Conservation (phyloP, 2,888 invertebrate genomes). For the Danaus chrysippus region DNA sequence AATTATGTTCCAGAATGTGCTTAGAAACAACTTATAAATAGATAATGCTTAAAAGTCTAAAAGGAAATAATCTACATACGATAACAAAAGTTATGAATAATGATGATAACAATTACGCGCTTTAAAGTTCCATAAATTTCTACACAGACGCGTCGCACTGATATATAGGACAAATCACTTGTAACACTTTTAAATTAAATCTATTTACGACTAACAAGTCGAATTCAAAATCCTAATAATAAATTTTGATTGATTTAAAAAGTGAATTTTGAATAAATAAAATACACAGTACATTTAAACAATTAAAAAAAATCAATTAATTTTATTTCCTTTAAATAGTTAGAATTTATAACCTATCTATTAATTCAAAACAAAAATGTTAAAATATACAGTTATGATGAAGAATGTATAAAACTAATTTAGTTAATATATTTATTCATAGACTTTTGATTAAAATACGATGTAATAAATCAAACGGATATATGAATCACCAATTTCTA, state of each 20-base stretch:
- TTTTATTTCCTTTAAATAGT: neutral
- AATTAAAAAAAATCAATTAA: neutral
- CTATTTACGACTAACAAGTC: no score
- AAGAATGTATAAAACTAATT: slow-evolving; percentile 11
- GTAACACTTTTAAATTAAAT: no score
- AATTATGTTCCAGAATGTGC: no score
- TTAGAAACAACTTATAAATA: no score
- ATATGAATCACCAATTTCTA: neutral
- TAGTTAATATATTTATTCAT: neutral
- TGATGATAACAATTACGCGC: no score
- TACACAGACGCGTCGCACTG: no score
- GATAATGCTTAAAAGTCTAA: no score
- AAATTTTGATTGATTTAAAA: neutral
- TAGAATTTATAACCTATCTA: neutral
- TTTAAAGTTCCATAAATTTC: no score
- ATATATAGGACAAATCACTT: no score
- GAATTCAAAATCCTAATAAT: neutral
- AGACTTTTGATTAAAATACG: neutral
- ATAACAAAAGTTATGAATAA: no score
- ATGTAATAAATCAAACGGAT: slow-evolving; percentile 2
- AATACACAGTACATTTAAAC: neutral
- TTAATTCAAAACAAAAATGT: neutral
- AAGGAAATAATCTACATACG: no score
- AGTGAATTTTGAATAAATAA: no score
- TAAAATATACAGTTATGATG: neutral